Conservation (phyloP, 2,797 vertebrate genomes). For the Halcyon leucocephala region DNA sequence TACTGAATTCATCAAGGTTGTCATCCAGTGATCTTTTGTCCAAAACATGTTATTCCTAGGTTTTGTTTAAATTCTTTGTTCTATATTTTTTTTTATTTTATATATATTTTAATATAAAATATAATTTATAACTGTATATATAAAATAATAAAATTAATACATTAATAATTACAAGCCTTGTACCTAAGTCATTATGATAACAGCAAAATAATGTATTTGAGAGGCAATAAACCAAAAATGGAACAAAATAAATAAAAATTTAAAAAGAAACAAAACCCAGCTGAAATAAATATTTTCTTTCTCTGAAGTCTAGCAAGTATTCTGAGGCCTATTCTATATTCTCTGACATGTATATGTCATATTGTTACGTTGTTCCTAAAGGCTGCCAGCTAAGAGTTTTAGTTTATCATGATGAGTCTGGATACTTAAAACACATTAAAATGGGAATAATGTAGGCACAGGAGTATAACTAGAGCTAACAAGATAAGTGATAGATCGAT, state of each 20-base stretch:
- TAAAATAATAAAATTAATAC: background rate
- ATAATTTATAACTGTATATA: background rate
- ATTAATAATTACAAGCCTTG: background rate
- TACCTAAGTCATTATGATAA: background rate
- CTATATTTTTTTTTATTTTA: too few species aligned
- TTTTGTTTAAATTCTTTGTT: background rate
- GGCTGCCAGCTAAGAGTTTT: background rate
- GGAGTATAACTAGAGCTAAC: background rate
- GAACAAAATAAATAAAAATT: background rate
- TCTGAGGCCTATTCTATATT: background rate
- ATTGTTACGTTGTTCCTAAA: background rate
- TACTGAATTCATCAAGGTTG: background rate
- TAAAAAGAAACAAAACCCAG: background rate
- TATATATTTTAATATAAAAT: too few species aligned
- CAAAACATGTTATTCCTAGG: background rate
- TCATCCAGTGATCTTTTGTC: slow-evolving; percentile 11
- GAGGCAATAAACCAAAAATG: background rate
- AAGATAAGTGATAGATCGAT: background rate
- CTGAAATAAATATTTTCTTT: background rate
- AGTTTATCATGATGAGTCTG: background rate
- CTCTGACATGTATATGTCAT: background rate
- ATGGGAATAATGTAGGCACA: background rate
- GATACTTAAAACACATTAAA: background rate
- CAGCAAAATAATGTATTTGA: background rate
- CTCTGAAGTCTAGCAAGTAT: background rate